phyloP scores from a whole-genome alignment of 2,113 vertebrate genomes.

The Hypocryptadius cinnamomeus region DNA sequence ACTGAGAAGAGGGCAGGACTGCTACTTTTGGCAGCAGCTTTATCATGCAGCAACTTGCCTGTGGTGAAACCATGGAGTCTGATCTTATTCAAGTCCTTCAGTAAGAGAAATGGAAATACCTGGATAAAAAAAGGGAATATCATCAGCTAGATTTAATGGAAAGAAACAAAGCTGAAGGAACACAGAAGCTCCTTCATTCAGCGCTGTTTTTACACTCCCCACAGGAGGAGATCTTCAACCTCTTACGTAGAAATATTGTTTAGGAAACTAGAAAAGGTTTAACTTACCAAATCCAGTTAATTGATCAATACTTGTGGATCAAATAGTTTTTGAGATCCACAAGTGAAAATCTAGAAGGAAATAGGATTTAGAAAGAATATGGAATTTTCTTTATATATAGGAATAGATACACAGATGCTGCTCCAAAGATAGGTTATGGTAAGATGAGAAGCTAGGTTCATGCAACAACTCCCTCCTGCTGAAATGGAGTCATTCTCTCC shows the following conservation, averaged over 20 bases:
- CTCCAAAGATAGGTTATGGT: slow-evolving; percentile 14
- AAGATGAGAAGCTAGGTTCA: not conserved
- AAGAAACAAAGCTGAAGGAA: not conserved
- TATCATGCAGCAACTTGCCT: not conserved
- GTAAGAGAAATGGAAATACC: not conserved
- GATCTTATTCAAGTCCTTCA: not conserved
- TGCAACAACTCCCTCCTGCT: not conserved
- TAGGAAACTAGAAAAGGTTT: not conserved
- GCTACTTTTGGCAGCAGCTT: not conserved
- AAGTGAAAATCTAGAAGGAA: not conserved
- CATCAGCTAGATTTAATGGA: not conserved
- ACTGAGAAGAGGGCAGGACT: not conserved
- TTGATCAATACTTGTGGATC: not conserved
- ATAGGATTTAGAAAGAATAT: not conserved
- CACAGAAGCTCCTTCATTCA: not conserved
- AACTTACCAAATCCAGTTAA: not conserved
- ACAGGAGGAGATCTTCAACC: not conserved
- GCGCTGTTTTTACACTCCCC: not conserved
- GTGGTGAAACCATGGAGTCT: not conserved
- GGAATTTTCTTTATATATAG: not conserved
- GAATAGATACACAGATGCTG: not conserved
- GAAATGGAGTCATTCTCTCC: not conserved
- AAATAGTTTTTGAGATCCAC: not conserved
- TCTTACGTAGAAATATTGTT: not conserved
- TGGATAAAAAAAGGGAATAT: not conserved